Base-by-base conservation (phyloP, 1,140 invertebrate genomes). In the Wiebesia pumilae region DNA sequence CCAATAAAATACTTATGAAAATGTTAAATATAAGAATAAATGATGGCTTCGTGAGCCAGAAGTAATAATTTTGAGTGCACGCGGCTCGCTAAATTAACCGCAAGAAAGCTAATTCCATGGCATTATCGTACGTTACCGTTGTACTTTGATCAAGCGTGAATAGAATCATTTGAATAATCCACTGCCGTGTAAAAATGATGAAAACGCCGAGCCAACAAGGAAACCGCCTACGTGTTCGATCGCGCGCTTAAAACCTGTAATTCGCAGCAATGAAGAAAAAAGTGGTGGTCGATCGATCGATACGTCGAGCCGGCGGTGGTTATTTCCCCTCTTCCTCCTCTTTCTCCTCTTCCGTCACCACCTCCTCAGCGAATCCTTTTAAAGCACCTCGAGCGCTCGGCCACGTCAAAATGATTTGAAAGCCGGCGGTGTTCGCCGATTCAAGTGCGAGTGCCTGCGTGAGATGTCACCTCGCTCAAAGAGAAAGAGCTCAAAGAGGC, bases 391-490 rank as follows among this genome's bases (percentile, higher is more conserved):
- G 51, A 19, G 51, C 51, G 9, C 51, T 54, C 51, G 51, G 43
- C 43, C 43, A 12, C 33, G 65, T 58, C 27, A 81, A 86, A 82
- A 86, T 86, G 54, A 86, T 77, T 85, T 82, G 78, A 81, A 75
- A 81, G 67, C 78, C 69, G 78, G 40, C 24, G 58, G 51, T 47
- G 43, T 12, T 47, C 12, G 43, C 43, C 51, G 51, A 54, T 54
- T 54, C 51, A 27, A 62, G 58, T 62, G 58, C 58, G 14, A 54
- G 51, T 54, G 51, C 51, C 51, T 54, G 73, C 73, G 9, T 33
- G 19, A 65, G 21, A 71, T 54, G 30, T 27, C 35, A 12, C 27
- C 3, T 47, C 67, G 65, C 81, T 43, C 81, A 69, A 73, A 71
- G 73, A 35, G 38, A 77, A 75, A 67, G 38, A 65, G 75, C 19